Base-by-base conservation (phyloP, 2,113 vertebrate genomes). In the Phodopus roborovskii region DNA sequence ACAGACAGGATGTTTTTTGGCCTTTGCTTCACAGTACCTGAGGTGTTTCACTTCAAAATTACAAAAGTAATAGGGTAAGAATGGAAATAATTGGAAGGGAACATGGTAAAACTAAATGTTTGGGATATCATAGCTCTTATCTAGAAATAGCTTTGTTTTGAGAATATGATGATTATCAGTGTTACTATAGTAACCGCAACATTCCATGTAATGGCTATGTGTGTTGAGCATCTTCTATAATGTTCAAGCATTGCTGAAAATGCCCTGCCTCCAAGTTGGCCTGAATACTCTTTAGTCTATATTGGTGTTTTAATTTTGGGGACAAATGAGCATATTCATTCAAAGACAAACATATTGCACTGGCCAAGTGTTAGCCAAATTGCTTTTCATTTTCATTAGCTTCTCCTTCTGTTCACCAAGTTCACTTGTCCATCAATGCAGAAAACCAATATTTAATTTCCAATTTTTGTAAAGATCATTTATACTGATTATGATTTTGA, bases 381-480 rank as follows among this genome's bases (percentile, higher is more conserved):
- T 78, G 79, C 12, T 86, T 90, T 82, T 87, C 28, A 84, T 81
- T 97, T 87, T 81, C 85, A 81, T 66, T 79, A 82, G 58, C 45
- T 75, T 74, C 50, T 88, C 87, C 87, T 95, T 93, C 88, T 94
- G 78, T 84, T 95, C 53, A 56, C 13, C 10, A 83, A 33, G 53
- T 88, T 94, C 62, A 75, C 77, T 95, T 94, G 36, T 89, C 60
- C 22, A 39, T 91, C 53, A 91, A 66, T 28, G 5, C 16, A 91
- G 89, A 86, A 82, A 85, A 73, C 7, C 36, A 71, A 56, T 92
- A 91, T 83, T 16, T 83, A 48, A 78, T 93, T 73, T 87, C 20
- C 78, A 33, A 50, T 93, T 92, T 91, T 19, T 17, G 10, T 71
- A 82, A 60, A 92, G 62, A 87, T 30, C 22, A 64, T 79, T 94